Percentiles rank a stretch among this genome's conserved stretches.
phyloP scores from a whole-genome alignment of 2,797 vertebrate genomes.

The Myioborus melanocephalus region DNA sequence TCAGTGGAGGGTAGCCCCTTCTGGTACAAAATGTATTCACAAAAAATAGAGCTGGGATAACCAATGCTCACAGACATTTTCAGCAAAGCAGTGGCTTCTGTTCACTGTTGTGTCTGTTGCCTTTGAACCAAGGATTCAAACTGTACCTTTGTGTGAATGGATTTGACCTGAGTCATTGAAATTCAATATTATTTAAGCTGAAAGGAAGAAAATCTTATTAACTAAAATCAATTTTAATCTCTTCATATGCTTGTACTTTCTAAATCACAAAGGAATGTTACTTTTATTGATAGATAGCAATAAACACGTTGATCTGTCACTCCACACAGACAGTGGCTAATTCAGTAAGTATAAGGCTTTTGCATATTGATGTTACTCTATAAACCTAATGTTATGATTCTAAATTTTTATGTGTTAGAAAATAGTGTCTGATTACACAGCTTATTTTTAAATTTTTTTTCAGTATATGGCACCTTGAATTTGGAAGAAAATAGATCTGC shows the following conservation, averaged over 20 bases:
- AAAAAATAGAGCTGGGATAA: not conserved
- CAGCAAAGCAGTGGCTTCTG: not conserved
- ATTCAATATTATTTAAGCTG: not conserved
- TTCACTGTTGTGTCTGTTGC: not conserved
- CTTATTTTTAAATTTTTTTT: not conserved
- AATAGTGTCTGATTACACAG: not conserved
- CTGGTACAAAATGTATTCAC: not conserved
- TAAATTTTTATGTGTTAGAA: not conserved
- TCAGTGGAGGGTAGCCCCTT: not conserved
- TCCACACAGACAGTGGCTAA: not conserved
- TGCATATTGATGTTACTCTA: not conserved
- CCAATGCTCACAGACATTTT: not conserved
- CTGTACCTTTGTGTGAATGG: not conserved
- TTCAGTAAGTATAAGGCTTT: not conserved
- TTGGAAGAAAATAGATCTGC: constrained; percentile 39
- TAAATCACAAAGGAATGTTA: not conserved
- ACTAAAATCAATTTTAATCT: constrained; percentile 6
- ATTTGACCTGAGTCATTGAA: not conserved
- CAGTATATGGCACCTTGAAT: not conserved
- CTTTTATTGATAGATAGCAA: not conserved
- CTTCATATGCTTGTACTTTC: not conserved
- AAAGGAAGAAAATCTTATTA: constrained; percentile 43
- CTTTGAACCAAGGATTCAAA: not conserved
- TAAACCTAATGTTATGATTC: not conserved
- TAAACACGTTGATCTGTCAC: not conserved